Evolutionary conservation across 2,797 vertebrate genomes (phyloP).

Genomic region (Phaenicophaeus curvirostris): DNA sequence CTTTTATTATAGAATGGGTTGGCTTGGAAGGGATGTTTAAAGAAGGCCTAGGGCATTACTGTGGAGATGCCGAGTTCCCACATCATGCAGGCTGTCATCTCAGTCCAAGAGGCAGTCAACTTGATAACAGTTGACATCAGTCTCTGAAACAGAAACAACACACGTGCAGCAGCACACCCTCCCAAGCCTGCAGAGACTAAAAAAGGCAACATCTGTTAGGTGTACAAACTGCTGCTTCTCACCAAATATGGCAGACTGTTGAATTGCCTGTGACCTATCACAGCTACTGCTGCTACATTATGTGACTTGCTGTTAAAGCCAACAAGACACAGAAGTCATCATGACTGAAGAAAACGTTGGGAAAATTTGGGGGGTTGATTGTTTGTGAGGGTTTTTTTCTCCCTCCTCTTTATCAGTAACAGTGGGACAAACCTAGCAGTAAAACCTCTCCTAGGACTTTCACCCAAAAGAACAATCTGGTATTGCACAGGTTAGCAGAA

Average conservation of each 20-base stretch:
- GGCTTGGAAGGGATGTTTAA: not conserved
- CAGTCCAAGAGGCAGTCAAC: not conserved
- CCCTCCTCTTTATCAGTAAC: not conserved
- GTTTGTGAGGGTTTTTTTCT: not conserved
- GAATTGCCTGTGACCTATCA: constrained; percentile 55
- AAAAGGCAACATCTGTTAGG: constrained; percentile 2
- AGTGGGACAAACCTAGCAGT: not conserved
- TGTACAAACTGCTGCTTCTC: constrained; percentile 58
- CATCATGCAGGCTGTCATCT: not conserved
- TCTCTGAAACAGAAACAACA: constrained; percentile 64
- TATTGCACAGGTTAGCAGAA: not conserved
- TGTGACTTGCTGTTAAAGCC: not conserved
- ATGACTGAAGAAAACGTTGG: not conserved
- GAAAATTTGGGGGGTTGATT: not conserved
- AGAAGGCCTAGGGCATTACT: not conserved
- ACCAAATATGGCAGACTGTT: constrained; percentile 48
- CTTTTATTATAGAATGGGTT: constrained; percentile 29
- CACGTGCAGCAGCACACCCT: not conserved
- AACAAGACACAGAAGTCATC: not conserved
- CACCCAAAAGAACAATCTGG: not conserved
- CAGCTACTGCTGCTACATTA: not conserved
- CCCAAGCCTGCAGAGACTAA: constrained; percentile 18
- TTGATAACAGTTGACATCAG: constrained; percentile 14
- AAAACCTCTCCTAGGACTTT: not conserved
- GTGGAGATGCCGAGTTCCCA: constrained; percentile 44